These are phyloP conservation scores for Pherbina coryleti DNA, from an alignment of 2,888 invertebrate genomes.

Conservation along the genomic window DNA sequence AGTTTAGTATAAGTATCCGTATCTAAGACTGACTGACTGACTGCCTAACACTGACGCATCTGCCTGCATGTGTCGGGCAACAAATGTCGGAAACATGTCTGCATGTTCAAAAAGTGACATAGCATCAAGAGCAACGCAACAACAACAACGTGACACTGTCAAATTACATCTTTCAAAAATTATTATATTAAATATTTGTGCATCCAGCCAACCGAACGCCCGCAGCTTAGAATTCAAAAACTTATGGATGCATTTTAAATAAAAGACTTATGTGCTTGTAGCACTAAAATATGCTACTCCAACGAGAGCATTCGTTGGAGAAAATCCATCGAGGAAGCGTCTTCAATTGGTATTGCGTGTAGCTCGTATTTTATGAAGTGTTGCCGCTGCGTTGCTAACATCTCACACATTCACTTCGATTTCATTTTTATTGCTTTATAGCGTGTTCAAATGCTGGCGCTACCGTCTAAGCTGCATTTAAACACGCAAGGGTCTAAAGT, in stretches of 20 bases:
- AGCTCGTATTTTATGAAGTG: neutral
- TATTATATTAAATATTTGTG: constrained; percentile 28
- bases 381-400: neutral
- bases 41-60: constrained; percentile 34
- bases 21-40: constrained; percentile 39
- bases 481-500: neutral
- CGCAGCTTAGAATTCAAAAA: neutral
- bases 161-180: constrained; percentile 3
- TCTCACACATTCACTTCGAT: neutral
- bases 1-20: neutral
- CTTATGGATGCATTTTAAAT: neutral
- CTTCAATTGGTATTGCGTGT: neutral
- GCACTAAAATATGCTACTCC: neutral
- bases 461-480: neutral
- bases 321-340: too few relatives aligned
- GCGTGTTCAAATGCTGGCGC: neutral
- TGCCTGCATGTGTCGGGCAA: constrained; percentile 48
- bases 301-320: too few relatives aligned
- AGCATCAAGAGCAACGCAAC: neutral
- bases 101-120: constrained; percentile 26
- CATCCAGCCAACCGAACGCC: neutral
- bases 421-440: neutral
- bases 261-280: neutral
- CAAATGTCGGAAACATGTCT: neutral
- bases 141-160: neutral